A percentile compares a stretch with the other conserved stretches of the same genome.
Conservation (phyloP, 2,113 vertebrate species). For the Ceratotherium simum region DNA sequence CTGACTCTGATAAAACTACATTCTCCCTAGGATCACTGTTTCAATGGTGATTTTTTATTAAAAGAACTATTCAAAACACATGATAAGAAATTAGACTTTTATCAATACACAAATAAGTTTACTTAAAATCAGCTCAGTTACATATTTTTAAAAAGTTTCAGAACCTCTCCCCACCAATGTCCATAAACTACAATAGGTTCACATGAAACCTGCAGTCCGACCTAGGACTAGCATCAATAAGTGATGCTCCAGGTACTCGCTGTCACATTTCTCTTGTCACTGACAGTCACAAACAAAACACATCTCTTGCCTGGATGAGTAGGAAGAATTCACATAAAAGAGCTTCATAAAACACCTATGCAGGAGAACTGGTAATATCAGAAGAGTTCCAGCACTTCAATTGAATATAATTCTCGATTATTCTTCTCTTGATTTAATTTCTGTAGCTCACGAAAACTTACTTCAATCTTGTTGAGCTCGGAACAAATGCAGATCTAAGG, state of each 20-base stretch:
- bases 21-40: neutral
- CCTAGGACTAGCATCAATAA: neutral
- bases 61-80: slow-evolving; percentile 65
- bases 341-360: slow-evolving; percentile 82
- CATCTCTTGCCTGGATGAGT: slow-evolving; percentile 48
- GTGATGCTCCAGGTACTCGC: neutral
- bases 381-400: slow-evolving; percentile 96
- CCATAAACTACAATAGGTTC: neutral
- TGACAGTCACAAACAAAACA: neutral
- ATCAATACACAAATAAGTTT: slow-evolving; percentile 76
- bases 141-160: slow-evolving; percentile 32
- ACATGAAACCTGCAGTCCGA: neutral
- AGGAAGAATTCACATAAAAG: slow-evolving; percentile 76
- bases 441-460: slow-evolving; percentile 91
- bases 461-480: slow-evolving; percentile 96
- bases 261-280: neutral
- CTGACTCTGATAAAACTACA: neutral
- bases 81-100: slow-evolving; percentile 72
- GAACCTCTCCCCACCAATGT: neutral
- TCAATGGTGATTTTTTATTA: slow-evolving; percentile 25
- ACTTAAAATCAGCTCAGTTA: slow-evolving; percentile 64
- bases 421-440: slow-evolving; percentile 87
- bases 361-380: slow-evolving; percentile 85
- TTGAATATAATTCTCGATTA: slow-evolving; percentile 91
- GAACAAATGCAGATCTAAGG: slow-evolving; percentile 93